A percentile compares a stretch with the other conserved stretches of the same genome.
These are phyloP conservation scores for Germaria angustata DNA, from an alignment of 2,888 invertebrate species.

Conservation along the genomic window DNA sequence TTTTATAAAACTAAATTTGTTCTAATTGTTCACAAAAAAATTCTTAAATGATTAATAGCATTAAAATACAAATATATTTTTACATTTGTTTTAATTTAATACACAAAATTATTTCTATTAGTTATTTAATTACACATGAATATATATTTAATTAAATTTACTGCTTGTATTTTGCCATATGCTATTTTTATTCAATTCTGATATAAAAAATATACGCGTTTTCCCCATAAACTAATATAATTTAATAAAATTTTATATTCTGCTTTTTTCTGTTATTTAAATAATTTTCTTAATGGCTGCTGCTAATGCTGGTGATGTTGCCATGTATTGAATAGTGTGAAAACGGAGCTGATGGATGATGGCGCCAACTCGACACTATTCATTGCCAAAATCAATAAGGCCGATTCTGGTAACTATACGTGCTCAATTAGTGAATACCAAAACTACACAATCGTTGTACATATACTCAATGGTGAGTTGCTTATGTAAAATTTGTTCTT, in stretches of 20 bases:
- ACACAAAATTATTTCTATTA: constrained; percentile 1
- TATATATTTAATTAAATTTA: constrained; percentile 9
- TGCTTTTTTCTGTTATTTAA: too few relatives aligned
- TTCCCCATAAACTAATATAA: constrained; percentile 8
- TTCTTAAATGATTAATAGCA: background rate
- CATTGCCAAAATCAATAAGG: constrained; percentile 81
- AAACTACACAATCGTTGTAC: constrained; percentile 81
- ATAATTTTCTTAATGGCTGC: background rate
- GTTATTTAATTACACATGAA: background rate
- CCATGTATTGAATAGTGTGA: constrained; percentile 77
- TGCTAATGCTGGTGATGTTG: background rate
- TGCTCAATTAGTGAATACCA: constrained; percentile 81
- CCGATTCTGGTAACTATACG: constrained; percentile 82
- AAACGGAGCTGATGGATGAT: constrained; percentile 82
- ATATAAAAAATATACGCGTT: background rate
- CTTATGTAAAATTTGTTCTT: background rate
- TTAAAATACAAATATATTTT: background rate
- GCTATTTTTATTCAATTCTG: too few relatives aligned
- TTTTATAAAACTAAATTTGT: background rate
- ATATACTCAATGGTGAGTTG: constrained; percentile 81
- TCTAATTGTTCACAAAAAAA: background rate
- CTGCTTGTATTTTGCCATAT: background rate
- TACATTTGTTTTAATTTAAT: background rate
- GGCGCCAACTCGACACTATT: constrained; percentile 81
- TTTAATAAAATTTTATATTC: constrained; percentile 13